Conservation (phyloP, 1,140 invertebrate genomes). For the Akabosia matsudoensis region DNA sequence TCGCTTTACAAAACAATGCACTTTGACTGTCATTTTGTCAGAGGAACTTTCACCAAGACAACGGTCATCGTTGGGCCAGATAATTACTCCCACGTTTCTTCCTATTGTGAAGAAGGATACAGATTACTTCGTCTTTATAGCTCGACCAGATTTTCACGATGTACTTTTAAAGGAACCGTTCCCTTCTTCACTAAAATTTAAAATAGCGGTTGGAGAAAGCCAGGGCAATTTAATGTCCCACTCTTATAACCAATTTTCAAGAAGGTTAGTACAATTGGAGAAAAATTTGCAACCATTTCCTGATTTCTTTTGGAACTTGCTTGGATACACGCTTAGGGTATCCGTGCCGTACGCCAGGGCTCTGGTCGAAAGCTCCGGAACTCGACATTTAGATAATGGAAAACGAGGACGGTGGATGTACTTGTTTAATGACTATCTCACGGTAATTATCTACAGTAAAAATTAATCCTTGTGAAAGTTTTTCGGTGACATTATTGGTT, state of each 20-base stretch:
- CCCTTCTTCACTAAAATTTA: background rate
- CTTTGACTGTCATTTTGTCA: too few species aligned
- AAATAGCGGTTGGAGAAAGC: background rate
- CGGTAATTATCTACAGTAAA: background rate
- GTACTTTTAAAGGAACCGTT: background rate
- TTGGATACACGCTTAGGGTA: background rate
- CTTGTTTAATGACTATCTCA: background rate
- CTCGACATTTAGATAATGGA: background rate
- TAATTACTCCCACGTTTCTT: background rate
- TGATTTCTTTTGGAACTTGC: background rate
- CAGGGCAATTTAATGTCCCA: background rate
- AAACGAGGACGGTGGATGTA: background rate
- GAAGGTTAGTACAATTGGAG: background rate
- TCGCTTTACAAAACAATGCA: too few species aligned
- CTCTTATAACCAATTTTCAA: background rate
- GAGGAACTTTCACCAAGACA: too few species aligned
- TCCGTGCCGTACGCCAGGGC: background rate
- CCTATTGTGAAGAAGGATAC: background rate
- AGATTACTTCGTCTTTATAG: background rate
- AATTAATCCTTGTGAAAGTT: too few species aligned
- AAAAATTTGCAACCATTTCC: too few species aligned
- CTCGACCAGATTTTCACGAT: background rate
- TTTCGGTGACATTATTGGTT: too few species aligned
- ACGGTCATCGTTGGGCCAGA: too few species aligned
- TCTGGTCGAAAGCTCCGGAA: background rate